Conservation (phyloP, 2,113 vertebrate genomes). For the Castor canadensis region DNA sequence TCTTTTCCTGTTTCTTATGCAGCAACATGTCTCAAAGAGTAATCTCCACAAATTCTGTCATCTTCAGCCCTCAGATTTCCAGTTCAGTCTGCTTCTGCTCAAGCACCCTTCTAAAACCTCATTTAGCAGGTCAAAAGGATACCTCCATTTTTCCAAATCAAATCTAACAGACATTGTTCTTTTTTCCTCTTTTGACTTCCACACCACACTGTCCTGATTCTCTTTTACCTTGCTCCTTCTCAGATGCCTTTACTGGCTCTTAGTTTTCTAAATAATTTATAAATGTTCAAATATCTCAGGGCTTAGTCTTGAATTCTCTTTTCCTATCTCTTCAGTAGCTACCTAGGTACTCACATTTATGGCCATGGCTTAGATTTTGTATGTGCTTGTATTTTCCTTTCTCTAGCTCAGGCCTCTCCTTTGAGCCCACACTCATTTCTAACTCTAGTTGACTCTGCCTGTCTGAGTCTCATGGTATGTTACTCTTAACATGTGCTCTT, state of each 20-base stretch:
- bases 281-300: not conserved
- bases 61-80: not conserved
- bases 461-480: not conserved
- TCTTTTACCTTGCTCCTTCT: not conserved
- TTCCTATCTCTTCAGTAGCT: not conserved
- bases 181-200: not conserved
- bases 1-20: not conserved
- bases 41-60: not conserved
- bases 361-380: not conserved
- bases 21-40: not conserved
- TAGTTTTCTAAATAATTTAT: not conserved
- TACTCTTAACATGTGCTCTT: not conserved
- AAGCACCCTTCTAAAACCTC: not conserved
- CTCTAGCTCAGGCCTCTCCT: not conserved
- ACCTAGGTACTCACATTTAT: not conserved
- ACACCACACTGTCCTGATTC: not conserved
- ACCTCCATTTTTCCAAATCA: not conserved
- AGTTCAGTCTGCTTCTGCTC: not conserved
- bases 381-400: not conserved
- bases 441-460: not conserved
- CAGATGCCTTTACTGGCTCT: not conserved
- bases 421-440: not conserved
- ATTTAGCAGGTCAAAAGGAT: not conserved
- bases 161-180: not conserved
- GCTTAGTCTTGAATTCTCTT: not conserved